Evolutionary conservation across 2,113 vertebrate genomes (phyloP), one percentile per base, ranked within the genome.

Genomic region (Otocyon megalotis): DNA sequence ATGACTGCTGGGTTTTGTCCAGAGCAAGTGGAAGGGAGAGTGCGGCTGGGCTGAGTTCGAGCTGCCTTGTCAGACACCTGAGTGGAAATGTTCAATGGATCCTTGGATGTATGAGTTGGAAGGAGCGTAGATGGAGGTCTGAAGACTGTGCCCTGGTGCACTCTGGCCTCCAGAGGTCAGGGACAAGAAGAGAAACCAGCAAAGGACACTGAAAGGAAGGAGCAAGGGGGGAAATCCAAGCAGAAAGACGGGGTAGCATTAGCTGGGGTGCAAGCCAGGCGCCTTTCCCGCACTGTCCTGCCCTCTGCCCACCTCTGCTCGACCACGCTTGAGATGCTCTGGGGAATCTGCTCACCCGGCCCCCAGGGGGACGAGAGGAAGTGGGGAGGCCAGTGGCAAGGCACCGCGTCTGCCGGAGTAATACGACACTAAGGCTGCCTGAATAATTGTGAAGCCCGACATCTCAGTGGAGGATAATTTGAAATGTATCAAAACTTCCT

Each of bases 371-470:
- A 48, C 14, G 0, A 20, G 50, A 1, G 2, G 3, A 5, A 26
- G 11, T 1, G 0, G 2, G 53, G 19, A 58, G 54, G 69, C 0
- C 5, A 0, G 26, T 17, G 8, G 13, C 1, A 5, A 72, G 62
- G 2, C 19, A 14, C 4, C 0, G 1, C 4, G 5, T 4, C n/a
- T 54, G 0, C 1, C 1, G 32, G 54, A 48, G 3, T 0, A n/a
- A 15, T 0, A 3, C 0, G 3, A 48, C n/a, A 20, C 77, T 20
- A 17, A 11, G 50, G 2, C 24, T 60, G 37, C 93, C 19, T 28
- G 17, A 72, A 30, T 71, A 69, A 67, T 32, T 20, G 12, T 1
- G 13, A 90, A 50, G 48, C 48, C 37, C 35, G 43, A 85, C 32
- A 48, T 48, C 60, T 77, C 77, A 14, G n/a, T 1, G 1, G 72